Evolutionary conservation across 1,140 invertebrate genomes (phyloP).

Genomic region (Maniola jurtina): DNA sequence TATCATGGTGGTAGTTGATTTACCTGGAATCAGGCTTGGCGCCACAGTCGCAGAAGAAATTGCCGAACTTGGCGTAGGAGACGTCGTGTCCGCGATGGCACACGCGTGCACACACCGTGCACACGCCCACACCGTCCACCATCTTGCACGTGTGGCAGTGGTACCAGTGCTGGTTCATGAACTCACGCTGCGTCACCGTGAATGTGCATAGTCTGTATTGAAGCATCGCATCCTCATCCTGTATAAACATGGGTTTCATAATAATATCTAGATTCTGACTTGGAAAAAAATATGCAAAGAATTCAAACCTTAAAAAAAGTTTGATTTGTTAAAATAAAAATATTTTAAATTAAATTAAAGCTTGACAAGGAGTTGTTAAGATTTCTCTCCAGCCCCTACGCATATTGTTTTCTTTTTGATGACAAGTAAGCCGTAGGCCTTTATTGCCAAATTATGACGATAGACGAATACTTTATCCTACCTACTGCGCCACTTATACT

Average conservation of each 20-base stretch:
- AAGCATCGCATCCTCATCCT: conserved; percentile 94
- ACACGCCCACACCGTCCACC: conserved; percentile 98
- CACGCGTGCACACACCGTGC: conserved; percentile 97
- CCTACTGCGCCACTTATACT: too few relatives aligned
- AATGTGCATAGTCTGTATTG: conserved; percentile 98
- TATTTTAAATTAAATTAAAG: too few relatives aligned
- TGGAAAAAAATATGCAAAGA: background rate
- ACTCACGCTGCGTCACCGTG: conserved; percentile 97
- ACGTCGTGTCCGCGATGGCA: conserved; percentile 98
- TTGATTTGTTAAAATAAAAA: too few relatives aligned
- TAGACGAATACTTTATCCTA: too few relatives aligned
- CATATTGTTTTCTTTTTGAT: too few relatives aligned
- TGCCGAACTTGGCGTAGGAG: conserved; percentile 98
- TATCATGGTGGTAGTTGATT: background rate
- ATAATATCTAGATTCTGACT: too few relatives aligned
- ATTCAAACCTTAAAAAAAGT: background rate
- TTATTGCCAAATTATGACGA: too few relatives aligned
- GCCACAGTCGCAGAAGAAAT: conserved; percentile 99
- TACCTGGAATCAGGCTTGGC: conserved; percentile 91
- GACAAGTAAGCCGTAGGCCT: too few relatives aligned
- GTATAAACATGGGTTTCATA: background rate
- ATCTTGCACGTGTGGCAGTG: conserved; percentile 99
- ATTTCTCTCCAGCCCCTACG: too few relatives aligned
- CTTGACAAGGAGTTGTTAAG: too few relatives aligned
- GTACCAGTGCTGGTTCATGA: conserved; percentile 99